Base-by-base conservation (phyloP, 1,140 invertebrate species). In the Nomia melanderi region DNA sequence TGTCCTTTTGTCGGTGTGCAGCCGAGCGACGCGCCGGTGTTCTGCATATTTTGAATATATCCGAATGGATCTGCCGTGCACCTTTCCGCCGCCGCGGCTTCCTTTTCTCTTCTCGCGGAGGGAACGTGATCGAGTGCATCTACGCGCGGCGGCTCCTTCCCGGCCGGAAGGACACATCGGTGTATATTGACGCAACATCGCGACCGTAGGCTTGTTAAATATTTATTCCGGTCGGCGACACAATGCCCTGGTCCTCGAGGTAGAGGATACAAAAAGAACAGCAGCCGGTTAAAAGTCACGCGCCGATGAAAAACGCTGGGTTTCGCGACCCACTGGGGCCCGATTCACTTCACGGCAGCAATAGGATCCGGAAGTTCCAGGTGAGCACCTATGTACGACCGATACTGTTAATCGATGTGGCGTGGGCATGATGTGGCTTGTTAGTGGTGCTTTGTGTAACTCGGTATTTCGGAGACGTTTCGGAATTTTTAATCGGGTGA, bases 31-130 rank as follows among this genome's bases (percentile, higher is more conserved):
- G n/a, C 71, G 71, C 62, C 50, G 60, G 56, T 77, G 69, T 70
- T 88, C 80, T 86, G 87, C 87, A 87, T 87, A 85, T 87, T 87
- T 81, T 76, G 73, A 80, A 83, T 86, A 53, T 83, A 67, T 73
- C 33, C 31, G 60, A 59, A 76, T 69, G 64, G 66, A 82, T 75
- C 59, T n/a, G n/a, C 47, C 53, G 60, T 31, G 56, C 54, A 47
- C 41, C 53, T 53, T 72, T 62, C 50, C 29, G 64, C 17, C 39
- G 56, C 5, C 29, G n/a, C 12, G 64, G 59, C 20, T 11, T 9
- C 36, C 17, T 33, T 75, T 31, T 59, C 41, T 39, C 41, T 27
- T 31, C 56, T 12, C 54, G 64, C 29, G 14, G 54, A 76, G 57
- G 62, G 39, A 54, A 41, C 41, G 62, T 77, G 81, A 84, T 84